Conservation (phyloP, 2,888 invertebrate species). For the Lepidocyrtoides sp. region DNA sequence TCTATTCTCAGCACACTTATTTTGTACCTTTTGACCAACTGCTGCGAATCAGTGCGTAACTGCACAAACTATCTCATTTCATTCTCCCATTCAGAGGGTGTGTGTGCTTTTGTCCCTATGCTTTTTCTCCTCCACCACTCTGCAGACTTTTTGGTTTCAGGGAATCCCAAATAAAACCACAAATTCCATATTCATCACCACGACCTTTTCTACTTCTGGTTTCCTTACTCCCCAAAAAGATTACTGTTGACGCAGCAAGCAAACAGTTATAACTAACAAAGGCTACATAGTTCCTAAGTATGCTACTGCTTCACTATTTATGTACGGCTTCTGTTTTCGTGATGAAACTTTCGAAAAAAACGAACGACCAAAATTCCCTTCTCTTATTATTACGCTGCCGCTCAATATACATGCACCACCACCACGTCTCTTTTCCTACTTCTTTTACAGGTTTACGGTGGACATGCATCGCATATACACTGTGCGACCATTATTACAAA, state of each 20-base stretch:
- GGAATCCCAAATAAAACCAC: constrained; percentile 71
- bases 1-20: constrained; percentile 9
- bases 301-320: neutral
- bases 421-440: neutral
- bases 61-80: constrained; percentile 67
- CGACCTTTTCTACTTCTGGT: constrained; percentile 34
- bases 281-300: no score
- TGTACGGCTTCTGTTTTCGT: neutral
- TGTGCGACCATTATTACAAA: neutral
- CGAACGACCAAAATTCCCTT: neutral
- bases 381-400: neutral
- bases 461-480: neutral
- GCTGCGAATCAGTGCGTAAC: constrained; percentile 80
- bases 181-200: constrained; percentile 79
- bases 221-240: constrained; percentile 13
- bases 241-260: constrained; percentile 43
- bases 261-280: neutral
- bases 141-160: constrained; percentile 28
- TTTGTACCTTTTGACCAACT: constrained; percentile 74
- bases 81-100: neutral
- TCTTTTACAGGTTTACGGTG: neutral
- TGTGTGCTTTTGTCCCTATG: neutral
- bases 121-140: constrained; percentile 17
- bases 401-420: no score
- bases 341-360: constrained; percentile 25